Percentiles rank a stretch among this genome's conserved stretches.
phyloP scores from a whole-genome alignment of 2,113 vertebrate genomes.

The Pituophis catenifer region DNA sequence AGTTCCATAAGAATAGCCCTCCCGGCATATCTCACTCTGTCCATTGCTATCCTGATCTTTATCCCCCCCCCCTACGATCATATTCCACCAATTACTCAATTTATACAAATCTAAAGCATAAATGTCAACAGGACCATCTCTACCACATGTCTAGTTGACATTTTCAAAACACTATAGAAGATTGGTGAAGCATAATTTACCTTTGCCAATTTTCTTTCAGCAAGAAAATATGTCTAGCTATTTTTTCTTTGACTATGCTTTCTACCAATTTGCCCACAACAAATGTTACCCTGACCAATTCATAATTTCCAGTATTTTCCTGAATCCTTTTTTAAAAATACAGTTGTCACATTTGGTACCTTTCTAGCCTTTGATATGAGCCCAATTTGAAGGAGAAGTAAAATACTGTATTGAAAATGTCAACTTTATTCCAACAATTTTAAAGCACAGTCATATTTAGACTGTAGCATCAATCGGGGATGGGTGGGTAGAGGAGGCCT shows the following conservation, averaged over 20 bases:
- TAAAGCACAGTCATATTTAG: neutral
- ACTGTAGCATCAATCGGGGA: neutral
- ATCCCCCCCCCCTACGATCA: neutral
- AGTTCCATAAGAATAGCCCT: neutral
- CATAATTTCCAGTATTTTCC: neutral
- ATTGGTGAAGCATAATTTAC: neutral
- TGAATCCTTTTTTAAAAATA: neutral
- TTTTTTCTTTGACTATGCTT: neutral
- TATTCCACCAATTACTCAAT: neutral
- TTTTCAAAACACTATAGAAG: neutral
- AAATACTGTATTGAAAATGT: neutral
- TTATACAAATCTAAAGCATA: neutral
- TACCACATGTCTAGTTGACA: neutral
- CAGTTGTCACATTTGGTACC: neutral
- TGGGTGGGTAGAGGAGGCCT: neutral
- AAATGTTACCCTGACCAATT: neutral
- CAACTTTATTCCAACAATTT: neutral
- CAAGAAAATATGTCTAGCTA: neutral
- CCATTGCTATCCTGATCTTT: neutral
- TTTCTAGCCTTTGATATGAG: neutral
- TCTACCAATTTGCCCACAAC: neutral
- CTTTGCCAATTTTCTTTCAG: neutral
- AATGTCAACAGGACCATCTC: neutral
- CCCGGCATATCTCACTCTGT: neutral
- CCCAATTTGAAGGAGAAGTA: neutral